These are phyloP conservation scores for Monodelphis domestica DNA, from an alignment of 2,797 vertebrate species.

Conservation along the genomic window DNA sequence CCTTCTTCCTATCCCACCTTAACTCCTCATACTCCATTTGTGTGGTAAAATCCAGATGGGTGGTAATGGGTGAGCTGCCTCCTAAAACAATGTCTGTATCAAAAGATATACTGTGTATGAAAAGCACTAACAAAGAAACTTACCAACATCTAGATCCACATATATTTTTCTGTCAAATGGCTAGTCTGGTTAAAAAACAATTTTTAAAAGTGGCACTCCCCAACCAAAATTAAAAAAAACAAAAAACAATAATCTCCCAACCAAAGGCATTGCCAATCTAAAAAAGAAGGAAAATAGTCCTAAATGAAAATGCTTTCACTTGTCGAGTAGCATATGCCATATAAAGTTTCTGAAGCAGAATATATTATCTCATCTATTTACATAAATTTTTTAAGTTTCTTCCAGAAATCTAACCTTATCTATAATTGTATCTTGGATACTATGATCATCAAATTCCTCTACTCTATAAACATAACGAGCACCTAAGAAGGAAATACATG, in stretches of 20 bases:
- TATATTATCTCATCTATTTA: conserved; percentile 41
- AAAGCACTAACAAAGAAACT: conserved; percentile 73
- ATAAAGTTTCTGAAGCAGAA: conserved; percentile 64
- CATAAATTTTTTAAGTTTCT: conserved; percentile 71
- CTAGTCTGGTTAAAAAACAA: conserved; percentile 50
- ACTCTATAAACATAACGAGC: conserved; percentile 67
- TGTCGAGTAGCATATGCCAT: rapidly evolving
- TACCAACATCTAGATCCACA: conserved; percentile 53
- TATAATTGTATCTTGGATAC: conserved; percentile 64
- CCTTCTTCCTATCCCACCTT: conserved; percentile 35
- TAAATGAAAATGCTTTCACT: background rate
- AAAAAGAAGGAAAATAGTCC: conserved; percentile 53
- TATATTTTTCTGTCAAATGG: conserved; percentile 33
- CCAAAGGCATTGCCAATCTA: conserved; percentile 44
- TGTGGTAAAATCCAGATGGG: background rate
- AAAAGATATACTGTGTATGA: conserved; percentile 54
- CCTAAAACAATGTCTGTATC: conserved; percentile 51
- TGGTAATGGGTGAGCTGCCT: conserved; percentile 10
- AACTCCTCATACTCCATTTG: background rate
- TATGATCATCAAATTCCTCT: conserved; percentile 69
- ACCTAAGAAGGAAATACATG: conserved; percentile 71
- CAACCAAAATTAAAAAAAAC: conserved; percentile 17
- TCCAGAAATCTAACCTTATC: conserved; percentile 68
- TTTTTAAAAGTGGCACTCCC: conserved; percentile 54
- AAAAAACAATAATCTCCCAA: background rate